Evolutionary conservation across 2,888 invertebrate species (phyloP), one percentile per base, ranked within the genome.

Genomic region (Lasioglossum marginatum): DNA sequence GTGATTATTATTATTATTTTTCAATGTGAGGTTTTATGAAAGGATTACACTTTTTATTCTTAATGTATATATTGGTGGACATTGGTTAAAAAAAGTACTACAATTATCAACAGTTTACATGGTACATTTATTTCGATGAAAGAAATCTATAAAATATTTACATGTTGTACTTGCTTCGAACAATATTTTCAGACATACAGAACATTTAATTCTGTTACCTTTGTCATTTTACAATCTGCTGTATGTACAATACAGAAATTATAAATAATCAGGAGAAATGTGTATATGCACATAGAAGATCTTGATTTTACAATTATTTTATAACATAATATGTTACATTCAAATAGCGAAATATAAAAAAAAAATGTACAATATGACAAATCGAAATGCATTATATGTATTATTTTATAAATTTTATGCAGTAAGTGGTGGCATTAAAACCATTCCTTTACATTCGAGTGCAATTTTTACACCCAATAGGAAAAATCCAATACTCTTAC

Each of bases 401-500:
- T 37, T 31, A 19, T 63, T 40, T 27, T n/a, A 74, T n/a, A 2
- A 31, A 23, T 23, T 23, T 88, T 86, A 92, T 14, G 81, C 70
- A 8, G 87, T 57, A 48, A 96, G 93, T n/a, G 97, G 96, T 19
- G 97, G 97, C 97, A 97, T 97, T 82, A 98, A 94, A 93, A 97
- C 97, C 80, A 98, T 95, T 82, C 98, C 98, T 74, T 96, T 96
- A 92, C 97, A 97, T 94, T 98, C 97, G 93, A 97, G 96, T 4
- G 98, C 98, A 92, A 98, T 96, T 87, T 97, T 96, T 10, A 98
- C 96, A 77, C 98, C 98, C 82, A 98, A 95, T 88, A 97, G 96
- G 94, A 98, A 98, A 92, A 98, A 96, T n/a, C 97, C 97, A 82
- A 97, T 96, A 94, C 98, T 98, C 96, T 98, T 98, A 75, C 98